phyloP scores from a whole-genome alignment of 2,888 invertebrate species.

The Habrosyne pyritoides region DNA sequence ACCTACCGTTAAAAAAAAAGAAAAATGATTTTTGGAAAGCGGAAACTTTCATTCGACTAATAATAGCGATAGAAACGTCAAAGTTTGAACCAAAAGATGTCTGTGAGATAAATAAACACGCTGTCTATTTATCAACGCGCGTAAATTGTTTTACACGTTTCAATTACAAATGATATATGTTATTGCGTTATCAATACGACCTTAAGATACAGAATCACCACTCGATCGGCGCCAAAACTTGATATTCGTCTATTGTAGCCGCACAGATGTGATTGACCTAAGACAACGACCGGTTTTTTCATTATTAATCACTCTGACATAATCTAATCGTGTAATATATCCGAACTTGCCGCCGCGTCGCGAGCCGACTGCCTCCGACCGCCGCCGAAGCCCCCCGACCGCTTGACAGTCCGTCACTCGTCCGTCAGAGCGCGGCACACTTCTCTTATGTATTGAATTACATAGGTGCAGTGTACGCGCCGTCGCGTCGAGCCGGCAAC shows the following conservation, averaged over 20 bases:
- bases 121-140: neutral
- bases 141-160: constrained; percentile 10
- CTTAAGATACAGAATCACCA: constrained; percentile 39
- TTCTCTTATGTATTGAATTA: constrained; percentile 70
- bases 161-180: constrained; percentile 9
- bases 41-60: neutral
- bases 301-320: constrained; percentile 68
- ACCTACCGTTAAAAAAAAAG: neutral
- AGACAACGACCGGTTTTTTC: constrained; percentile 61
- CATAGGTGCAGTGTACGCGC: constrained; percentile 68
- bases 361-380: constrained; percentile 37
- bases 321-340: constrained; percentile 63
- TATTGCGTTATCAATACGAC: constrained; percentile 30
- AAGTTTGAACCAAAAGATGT: neutral
- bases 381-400: constrained; percentile 60
- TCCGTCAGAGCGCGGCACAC: constrained; percentile 73
- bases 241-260: constrained; percentile 38
- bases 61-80: neutral
- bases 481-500: constrained; percentile 67
- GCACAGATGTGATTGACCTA: constrained; percentile 66
- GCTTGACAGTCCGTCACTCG: constrained; percentile 78
- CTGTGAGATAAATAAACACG: neutral
- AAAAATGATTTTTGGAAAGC: neutral
- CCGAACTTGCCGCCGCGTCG: constrained; percentile 45
- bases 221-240: constrained; percentile 49